Conservation (phyloP, 2,113 vertebrate genomes). For the Myotis brandtii region DNA sequence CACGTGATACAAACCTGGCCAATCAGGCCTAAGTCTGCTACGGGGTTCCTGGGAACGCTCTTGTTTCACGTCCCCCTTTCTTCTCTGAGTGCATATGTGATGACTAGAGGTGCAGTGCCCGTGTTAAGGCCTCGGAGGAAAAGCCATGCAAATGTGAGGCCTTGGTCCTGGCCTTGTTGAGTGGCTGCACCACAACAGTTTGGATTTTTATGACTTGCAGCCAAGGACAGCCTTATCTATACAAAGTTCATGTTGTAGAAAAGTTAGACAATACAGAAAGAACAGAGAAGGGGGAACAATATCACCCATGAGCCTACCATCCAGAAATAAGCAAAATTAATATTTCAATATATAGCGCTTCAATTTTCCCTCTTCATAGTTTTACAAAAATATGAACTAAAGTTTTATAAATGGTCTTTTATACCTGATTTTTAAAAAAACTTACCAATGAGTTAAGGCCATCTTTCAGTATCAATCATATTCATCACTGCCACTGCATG, state of each 20-base stretch:
- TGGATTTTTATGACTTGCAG: background rate
- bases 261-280: background rate
- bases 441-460: background rate
- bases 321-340: conserved; percentile 35
- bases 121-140: background rate
- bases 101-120: background rate
- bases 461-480: background rate
- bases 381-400: background rate
- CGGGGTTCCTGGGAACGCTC: background rate
- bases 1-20: background rate
- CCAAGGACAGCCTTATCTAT: background rate
- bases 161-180: background rate
- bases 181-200: background rate
- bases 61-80: background rate
- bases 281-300: background rate
- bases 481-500: background rate
- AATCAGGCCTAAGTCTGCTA: background rate
- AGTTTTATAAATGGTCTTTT: background rate
- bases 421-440: background rate
- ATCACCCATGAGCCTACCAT: background rate
- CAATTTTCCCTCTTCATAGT: background rate
- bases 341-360: background rate
- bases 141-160: background rate
- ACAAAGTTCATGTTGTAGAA: background rate
- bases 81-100: background rate